A percentile compares a stretch with the other conserved stretches of the same genome.
Evolutionary conservation across 2,888 invertebrate species (phyloP).

Genomic region (Tetranychus piercei): DNA sequence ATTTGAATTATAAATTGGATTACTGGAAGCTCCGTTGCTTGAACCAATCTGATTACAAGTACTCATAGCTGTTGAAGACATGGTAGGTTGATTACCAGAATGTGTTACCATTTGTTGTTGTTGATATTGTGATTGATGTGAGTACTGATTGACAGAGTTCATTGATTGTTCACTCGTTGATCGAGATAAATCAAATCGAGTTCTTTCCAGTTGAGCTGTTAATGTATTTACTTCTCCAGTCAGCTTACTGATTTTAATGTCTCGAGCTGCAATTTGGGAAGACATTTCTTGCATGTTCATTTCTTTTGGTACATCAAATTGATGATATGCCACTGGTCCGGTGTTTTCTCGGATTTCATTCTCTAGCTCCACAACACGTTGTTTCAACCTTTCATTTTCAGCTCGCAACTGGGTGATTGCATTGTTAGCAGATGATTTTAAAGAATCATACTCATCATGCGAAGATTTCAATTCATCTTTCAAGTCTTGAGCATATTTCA

Average conservation of each 20-base stretch:
- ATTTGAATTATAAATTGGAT: too few relatives aligned
- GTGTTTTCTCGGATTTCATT: neutral
- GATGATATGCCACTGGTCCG: neutral
- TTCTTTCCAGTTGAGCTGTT: neutral
- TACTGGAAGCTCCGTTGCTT: neutral
- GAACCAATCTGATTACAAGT: neutral
- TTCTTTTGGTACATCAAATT: neutral
- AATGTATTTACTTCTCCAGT: neutral
- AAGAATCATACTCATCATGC: neutral
- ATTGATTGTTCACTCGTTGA: neutral
- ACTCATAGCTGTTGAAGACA: neutral
- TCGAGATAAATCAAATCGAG: neutral
- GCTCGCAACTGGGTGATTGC: neutral
- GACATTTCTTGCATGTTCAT: slow-evolving; percentile 1
- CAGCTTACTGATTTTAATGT: neutral
- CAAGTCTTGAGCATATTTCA: neutral
- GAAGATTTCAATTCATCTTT: neutral
- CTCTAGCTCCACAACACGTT: neutral
- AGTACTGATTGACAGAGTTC: neutral
- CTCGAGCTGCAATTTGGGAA: neutral
- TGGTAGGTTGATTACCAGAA: neutral
- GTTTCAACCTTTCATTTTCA: neutral
- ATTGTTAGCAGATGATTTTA: neutral
- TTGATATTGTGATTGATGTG: neutral
- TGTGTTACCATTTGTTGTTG: neutral